Evolutionary conservation across 2,113 vertebrate species (phyloP), one percentile per base, ranked within the genome.

Genomic region (Oreochromis aureus): DNA sequence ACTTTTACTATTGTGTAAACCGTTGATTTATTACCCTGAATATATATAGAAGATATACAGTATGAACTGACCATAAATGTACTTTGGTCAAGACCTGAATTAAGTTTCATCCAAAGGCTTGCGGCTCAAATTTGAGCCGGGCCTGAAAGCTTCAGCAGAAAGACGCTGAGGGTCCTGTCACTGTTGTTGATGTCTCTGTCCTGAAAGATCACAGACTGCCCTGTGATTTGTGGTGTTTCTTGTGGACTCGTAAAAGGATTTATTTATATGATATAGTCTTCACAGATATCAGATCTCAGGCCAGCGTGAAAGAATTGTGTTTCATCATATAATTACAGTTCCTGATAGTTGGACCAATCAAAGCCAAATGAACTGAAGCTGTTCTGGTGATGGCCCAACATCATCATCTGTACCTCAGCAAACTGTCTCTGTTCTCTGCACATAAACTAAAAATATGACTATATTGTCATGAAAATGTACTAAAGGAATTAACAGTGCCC

Each of bases 221-320:
- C 10, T 55, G 54, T 55, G 54, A 55, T 12, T 55, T 55, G 2
- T 0, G 54, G 10, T 55, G n/a, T 24, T 55, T 55, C 10, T 0
- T 22, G n/a, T 55, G n/a, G 54, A 22, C n/a, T 55, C 5, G 3
- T 55, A 55, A 55, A 55, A 55, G 0, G 19, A 22, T 55, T 55
- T 55, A 12, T 11, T 55, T 11, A 55, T 24, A 24, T 55, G 3
- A 22, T 22, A 55, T 2, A 22, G 54, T 22, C 19, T 22, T 55
- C 10, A 55, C 54, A 55, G n/a, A 22, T 11, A n/a, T 22, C n/a
- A 0, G 10, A 55, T 55, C 54, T 55, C 54, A 0, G 5, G 53
- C 19, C 53, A 54, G 18, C 10, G 0, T 55, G 54, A 8, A 55
- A 24, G 0, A 55, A 22, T 0, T 22, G n/a, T 55, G 54, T 55